Percentiles rank a stretch among this genome's conserved stretches.
Conservation (phyloP, 2,888 invertebrate genomes). For the Lottia scabra region DNA sequence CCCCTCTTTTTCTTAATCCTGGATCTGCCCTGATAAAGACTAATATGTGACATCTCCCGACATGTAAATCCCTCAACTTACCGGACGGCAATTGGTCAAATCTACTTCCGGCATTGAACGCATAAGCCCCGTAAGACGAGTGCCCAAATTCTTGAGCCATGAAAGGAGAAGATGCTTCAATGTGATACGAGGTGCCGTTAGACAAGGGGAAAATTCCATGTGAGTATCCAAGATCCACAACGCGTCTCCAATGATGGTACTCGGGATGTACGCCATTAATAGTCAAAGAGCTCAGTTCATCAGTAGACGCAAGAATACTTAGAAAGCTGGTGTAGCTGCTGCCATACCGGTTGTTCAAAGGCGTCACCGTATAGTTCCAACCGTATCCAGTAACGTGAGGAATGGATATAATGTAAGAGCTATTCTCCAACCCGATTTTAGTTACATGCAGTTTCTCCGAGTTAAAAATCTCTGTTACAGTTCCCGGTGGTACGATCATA, state of each 20-base stretch:
- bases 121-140: background rate
- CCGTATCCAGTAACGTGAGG: constrained; percentile 7
- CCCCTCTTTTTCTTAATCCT: too few relatives aligned
- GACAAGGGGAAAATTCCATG: background rate
- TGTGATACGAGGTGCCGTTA: background rate
- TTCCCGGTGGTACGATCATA: constrained; percentile 1
- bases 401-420: constrained; percentile 12
- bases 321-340: constrained; percentile 12
- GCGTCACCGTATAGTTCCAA: constrained; percentile 15
- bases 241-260: background rate
- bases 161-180: background rate
- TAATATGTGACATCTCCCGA: too few relatives aligned
- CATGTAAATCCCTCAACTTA: too few relatives aligned
- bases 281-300: background rate
- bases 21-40: too few relatives aligned
- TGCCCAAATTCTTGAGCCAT: background rate
- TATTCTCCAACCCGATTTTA: background rate
- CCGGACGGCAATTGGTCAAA: background rate
- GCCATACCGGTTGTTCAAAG: constrained; percentile 13
- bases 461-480: constrained; percentile 11
- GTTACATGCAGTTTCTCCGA: constrained; percentile 7
- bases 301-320: constrained; percentile 2
- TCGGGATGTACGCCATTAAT: background rate
- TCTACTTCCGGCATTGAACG: background rate
- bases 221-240: background rate